A percentile compares a stretch with the other conserved stretches of the same genome.
phyloP scores from a whole-genome alignment of 1,140 invertebrate genomes.

The Eciton burchellii region DNA sequence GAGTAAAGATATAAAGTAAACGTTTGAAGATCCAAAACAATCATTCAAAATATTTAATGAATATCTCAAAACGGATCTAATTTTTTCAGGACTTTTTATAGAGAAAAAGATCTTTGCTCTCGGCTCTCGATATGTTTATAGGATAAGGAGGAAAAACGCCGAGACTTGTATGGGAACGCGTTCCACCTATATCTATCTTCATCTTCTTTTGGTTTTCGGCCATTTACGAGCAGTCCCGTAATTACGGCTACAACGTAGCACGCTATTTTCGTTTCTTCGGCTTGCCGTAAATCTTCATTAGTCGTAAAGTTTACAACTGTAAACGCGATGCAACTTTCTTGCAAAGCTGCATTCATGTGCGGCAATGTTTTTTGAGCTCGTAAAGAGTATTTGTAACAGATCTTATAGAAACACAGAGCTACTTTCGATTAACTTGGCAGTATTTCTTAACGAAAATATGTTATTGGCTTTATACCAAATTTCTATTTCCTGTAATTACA shows the following conservation, averaged over 20 bases:
- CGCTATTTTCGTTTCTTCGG: slow-evolving; percentile 6
- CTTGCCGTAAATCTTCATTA: slow-evolving; percentile 54
- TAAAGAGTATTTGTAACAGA: background rate
- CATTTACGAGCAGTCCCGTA: slow-evolving; percentile 38
- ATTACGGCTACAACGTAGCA: slow-evolving; percentile 15
- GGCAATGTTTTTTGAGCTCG: background rate
- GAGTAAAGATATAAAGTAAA: background rate
- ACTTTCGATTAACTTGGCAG: background rate
- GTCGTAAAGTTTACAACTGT: slow-evolving; percentile 13
- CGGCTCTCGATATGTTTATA: background rate
- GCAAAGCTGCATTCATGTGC: background rate
- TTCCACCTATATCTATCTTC: slow-evolving; percentile 50
- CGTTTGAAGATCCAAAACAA: background rate
- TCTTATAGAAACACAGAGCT: background rate
- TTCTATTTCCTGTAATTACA: no score
- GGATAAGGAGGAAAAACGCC: background rate
- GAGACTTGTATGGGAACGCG: slow-evolving; percentile 20
- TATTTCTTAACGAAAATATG: background rate
- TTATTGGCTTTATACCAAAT: no score
- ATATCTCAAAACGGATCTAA: background rate
- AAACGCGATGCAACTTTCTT: background rate
- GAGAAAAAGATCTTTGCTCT: background rate
- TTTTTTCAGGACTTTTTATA: background rate
- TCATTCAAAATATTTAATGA: slow-evolving; percentile 19
- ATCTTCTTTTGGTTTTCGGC: slow-evolving; percentile 22